phyloP scores from a whole-genome alignment of 2,113 vertebrate genomes.

The Aspidoscelis tigris region DNA sequence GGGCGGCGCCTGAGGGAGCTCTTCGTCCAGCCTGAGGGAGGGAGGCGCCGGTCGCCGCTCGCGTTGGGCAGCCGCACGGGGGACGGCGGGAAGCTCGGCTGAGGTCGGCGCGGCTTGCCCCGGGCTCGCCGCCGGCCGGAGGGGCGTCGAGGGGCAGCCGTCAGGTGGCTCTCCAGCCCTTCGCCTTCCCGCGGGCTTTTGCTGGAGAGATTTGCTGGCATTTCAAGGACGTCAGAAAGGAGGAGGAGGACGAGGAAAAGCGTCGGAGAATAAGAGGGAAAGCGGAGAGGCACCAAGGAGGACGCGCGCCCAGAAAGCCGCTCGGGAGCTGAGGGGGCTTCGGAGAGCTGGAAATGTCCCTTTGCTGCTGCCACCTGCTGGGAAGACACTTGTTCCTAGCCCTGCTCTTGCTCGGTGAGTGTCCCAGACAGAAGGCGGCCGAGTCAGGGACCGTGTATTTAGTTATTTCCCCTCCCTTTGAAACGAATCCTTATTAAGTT shows the following conservation, averaged over 20 bases:
- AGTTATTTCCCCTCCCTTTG: no score
- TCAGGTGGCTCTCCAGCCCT: neutral
- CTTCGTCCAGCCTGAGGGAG: neutral
- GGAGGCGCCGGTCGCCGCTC: neutral
- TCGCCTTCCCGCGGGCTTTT: neutral
- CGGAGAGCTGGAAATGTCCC: slow-evolving; percentile 68
- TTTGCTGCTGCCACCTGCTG: slow-evolving; percentile 56
- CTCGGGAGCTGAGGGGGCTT: neutral
- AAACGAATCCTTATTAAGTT: no score
- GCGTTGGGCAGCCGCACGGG: neutral
- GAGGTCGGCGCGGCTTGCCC: neutral
- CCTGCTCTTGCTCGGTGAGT: slow-evolving; percentile 78
- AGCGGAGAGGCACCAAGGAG: neutral
- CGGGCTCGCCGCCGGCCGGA: neutral
- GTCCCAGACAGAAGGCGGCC: neutral
- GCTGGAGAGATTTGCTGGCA: neutral
- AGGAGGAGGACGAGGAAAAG: neutral
- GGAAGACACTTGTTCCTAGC: slow-evolving; percentile 72
- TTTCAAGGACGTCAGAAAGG: neutral
- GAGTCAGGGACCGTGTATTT: no score
- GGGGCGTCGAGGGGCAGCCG: neutral
- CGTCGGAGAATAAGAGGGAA: neutral
- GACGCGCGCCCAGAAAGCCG: neutral
- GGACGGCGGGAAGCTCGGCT: neutral
- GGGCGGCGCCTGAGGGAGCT: neutral